Evolutionary conservation across 2,113 vertebrate genomes (phyloP).

Genomic region (Rutilus rutilus): DNA sequence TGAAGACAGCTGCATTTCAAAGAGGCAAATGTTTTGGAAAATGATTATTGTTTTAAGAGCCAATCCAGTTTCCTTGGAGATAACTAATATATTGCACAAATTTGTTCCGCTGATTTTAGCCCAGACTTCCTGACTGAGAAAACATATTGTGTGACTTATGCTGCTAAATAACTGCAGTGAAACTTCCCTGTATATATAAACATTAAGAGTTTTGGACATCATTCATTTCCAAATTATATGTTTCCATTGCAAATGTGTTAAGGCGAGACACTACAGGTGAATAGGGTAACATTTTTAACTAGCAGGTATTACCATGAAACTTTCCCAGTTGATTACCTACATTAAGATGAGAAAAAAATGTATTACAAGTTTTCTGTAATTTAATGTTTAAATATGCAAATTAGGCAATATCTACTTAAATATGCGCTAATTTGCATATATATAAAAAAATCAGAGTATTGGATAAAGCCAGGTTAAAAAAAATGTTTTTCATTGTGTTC

Average conservation of each 20-base stretch:
- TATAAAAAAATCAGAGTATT: too few relatives aligned
- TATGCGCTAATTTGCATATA: too few relatives aligned
- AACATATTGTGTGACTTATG: not conserved
- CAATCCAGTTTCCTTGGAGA: constrained; percentile 17
- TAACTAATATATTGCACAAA: not conserved
- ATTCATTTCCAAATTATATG: not conserved
- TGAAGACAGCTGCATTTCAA: constrained; percentile 23
- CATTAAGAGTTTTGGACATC: not conserved
- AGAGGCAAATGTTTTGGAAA: constrained; percentile 32
- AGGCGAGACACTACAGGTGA: too few relatives aligned
- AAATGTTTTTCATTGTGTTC: too few relatives aligned
- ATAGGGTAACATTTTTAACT: too few relatives aligned
- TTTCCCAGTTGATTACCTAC: too few relatives aligned
- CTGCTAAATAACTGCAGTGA: not conserved
- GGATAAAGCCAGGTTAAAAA: too few relatives aligned
- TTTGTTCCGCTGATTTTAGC: not conserved
- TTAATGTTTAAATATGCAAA: too few relatives aligned
- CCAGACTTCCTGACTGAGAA: not conserved
- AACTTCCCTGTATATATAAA: not conserved
- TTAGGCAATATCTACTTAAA: too few relatives aligned
- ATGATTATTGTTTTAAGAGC: not conserved
- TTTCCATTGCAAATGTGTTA: not conserved
- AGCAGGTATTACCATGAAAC: too few relatives aligned
- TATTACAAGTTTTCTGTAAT: too few relatives aligned
- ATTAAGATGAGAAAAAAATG: too few relatives aligned